Evolutionary conservation across 2,113 vertebrate species (phyloP).

Genomic region (Romanogobio albipinnatus): DNA sequence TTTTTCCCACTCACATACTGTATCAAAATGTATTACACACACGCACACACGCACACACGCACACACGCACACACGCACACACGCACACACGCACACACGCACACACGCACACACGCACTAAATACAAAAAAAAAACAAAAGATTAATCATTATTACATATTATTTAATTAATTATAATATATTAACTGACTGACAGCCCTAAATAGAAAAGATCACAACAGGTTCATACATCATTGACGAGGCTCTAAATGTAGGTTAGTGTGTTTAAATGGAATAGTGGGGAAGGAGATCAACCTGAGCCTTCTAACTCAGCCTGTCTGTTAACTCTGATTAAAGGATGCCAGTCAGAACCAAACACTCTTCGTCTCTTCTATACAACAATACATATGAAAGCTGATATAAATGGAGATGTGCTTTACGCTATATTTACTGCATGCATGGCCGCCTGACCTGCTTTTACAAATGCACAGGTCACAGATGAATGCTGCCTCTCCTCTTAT

Average conservation of each 20-base stretch:
- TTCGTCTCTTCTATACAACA: background rate
- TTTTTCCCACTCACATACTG: too few relatives aligned
- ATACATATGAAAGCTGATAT: slow-evolving; percentile 8
- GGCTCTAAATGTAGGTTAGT: background rate
- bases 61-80: too few relatives aligned
- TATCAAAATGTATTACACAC: too few relatives aligned
- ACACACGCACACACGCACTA: too few relatives aligned
- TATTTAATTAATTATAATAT: background rate
- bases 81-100: too few relatives aligned
- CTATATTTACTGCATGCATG: background rate
- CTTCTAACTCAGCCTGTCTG: background rate
- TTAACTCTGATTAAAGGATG: background rate
- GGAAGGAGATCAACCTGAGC: background rate
- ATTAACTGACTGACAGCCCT: background rate
- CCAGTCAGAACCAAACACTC: background rate
- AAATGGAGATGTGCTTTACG: background rate
- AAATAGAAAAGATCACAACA: background rate
- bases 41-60: too few relatives aligned
- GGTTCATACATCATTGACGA: slow-evolving; percentile 2
- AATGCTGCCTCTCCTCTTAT: slow-evolving; percentile 2
- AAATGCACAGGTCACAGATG: background rate
- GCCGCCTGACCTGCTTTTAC: background rate
- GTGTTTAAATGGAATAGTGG: background rate
- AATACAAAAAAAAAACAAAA: background rate
- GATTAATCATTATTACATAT: background rate